These are phyloP conservation scores for Paraplagusia blochii DNA, from an alignment of 2,113 vertebrate genomes.

Conservation along the genomic window DNA sequence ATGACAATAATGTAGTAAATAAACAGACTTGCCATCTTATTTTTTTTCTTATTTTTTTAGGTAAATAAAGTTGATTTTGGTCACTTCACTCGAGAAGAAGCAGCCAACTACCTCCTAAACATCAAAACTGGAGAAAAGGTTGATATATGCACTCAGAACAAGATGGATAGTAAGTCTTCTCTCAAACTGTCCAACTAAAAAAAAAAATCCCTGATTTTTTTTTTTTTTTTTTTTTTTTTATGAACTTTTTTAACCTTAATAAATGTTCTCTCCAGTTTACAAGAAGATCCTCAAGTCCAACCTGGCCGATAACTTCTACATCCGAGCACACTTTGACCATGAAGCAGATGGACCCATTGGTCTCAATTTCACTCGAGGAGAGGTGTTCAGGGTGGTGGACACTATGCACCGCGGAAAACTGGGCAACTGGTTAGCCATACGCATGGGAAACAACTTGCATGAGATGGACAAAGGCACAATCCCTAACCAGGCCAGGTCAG, in stretches of 20 bases:
- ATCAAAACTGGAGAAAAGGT: constrained; percentile 77
- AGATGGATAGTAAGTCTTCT: constrained; percentile 87
- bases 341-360: constrained; percentile 76
- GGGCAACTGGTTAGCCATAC: constrained; percentile 86
- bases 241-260: not conserved
- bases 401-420: constrained; percentile 85
- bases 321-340: constrained; percentile 93
- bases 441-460: constrained; percentile 87
- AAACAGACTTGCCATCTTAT: no score
- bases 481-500: constrained; percentile 85
- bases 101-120: constrained; percentile 82
- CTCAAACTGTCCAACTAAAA: not conserved
- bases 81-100: constrained; percentile 90
- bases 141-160: constrained; percentile 80
- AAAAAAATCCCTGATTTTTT: no score
- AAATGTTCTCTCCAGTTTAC: constrained; percentile 79
- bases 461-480: constrained; percentile 91
- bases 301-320: constrained; percentile 89
- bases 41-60: constrained; percentile 58
- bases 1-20: no score
- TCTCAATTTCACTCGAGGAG: constrained; percentile 87
- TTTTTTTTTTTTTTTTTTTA: no score
- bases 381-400: constrained; percentile 93
- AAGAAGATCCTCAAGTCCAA: constrained; percentile 86
- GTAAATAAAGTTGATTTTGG: constrained; percentile 84